Conservation (phyloP, 2,797 vertebrate genomes). For the Phrynocephalus guinanensis region DNA sequence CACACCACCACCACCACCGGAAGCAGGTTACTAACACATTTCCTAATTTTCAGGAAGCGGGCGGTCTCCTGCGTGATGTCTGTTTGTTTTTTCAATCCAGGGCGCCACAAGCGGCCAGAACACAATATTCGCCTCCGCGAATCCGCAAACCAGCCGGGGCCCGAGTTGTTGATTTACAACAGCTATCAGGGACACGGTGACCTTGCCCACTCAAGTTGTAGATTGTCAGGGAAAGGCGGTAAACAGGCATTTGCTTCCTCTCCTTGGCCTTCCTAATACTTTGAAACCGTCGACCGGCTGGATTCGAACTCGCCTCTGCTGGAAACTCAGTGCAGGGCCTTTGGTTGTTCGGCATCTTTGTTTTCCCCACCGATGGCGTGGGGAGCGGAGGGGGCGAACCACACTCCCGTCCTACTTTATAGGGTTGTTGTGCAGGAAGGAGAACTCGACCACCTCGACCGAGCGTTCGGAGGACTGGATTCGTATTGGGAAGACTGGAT, state of each 20-base stretch:
- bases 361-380: too few relatives aligned
- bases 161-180: slow-evolving; percentile 23
- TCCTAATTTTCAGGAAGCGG: background rate
- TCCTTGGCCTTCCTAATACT: too few relatives aligned
- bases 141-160: background rate
- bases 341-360: too few relatives aligned
- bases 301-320: too few relatives aligned
- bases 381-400: background rate
- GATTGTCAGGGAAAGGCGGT: background rate
- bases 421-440: background rate
- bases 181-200: background rate
- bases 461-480: too few relatives aligned
- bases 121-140: background rate
- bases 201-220: background rate
- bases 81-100: background rate
- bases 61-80: background rate
- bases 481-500: too few relatives aligned
- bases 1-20: too few relatives aligned
- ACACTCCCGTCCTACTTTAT: background rate
- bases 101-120: background rate
- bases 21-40: background rate
- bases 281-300: background rate
- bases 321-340: background rate
- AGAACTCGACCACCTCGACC: too few relatives aligned
- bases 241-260: background rate